phyloP scores from a whole-genome alignment of 1,140 invertebrate species.

The Drosophila kurseongensis region DNA sequence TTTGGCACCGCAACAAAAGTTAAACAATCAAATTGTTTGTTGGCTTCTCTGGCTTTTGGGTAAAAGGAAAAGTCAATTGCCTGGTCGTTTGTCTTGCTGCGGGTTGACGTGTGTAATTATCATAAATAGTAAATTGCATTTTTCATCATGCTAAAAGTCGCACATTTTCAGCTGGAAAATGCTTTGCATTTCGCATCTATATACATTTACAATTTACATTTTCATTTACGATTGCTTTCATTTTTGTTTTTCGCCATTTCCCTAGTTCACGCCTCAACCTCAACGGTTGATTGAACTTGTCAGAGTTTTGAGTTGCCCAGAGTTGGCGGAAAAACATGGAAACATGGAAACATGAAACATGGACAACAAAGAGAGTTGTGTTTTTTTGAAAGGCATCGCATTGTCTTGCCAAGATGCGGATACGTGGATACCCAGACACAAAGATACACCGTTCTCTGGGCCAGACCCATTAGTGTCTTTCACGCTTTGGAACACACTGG shows the following conservation, averaged over 20 bases:
- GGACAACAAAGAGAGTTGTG: slow-evolving; percentile 38
- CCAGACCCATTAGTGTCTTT: slow-evolving; percentile 59
- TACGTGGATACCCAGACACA: slow-evolving; percentile 31
- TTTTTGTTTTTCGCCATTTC: slow-evolving; percentile 55
- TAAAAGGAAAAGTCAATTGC: slow-evolving; percentile 81
- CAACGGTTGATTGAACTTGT: slow-evolving; percentile 82
- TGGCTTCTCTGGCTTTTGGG: slow-evolving; percentile 20
- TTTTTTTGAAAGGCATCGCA: slow-evolving; percentile 65
- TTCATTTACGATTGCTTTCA: slow-evolving; percentile 60
- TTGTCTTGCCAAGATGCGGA: slow-evolving; percentile 53
- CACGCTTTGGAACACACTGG: slow-evolving; percentile 49
- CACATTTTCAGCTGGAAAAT: slow-evolving; percentile 72
- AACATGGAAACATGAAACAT: slow-evolving; percentile 42
- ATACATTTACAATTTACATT: slow-evolving; percentile 38
- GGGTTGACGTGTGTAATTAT: slow-evolving; percentile 72
- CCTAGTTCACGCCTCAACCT: slow-evolving; percentile 74
- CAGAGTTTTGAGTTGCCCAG: slow-evolving; percentile 58
- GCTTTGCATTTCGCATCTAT: slow-evolving; percentile 65
- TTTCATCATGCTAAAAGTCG: slow-evolving; percentile 76
- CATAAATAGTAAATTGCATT: slow-evolving; percentile 80
- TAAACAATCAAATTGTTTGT: slow-evolving; percentile 62
- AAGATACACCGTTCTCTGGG: slow-evolving; percentile 48
- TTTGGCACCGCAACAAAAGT: slow-evolving; percentile 24
- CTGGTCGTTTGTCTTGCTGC: slow-evolving; percentile 54
- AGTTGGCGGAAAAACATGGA: slow-evolving; percentile 36